These are phyloP conservation scores for Craterocephalus amniculus DNA, from an alignment of 2,797 vertebrate genomes.

Conservation along the genomic window DNA sequence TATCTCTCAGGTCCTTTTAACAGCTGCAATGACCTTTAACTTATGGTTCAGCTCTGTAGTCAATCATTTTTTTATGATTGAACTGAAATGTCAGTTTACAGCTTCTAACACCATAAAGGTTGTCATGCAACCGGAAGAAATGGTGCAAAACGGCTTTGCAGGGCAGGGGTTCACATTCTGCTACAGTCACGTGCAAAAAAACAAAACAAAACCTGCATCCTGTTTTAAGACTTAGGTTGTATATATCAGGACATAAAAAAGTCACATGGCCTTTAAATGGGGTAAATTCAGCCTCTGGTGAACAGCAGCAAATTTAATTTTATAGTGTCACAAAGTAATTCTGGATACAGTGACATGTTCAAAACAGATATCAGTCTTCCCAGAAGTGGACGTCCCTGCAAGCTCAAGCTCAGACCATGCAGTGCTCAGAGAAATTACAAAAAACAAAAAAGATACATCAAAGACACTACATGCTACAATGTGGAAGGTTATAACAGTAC, in stretches of 20 bases:
- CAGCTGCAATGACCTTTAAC: constrained; percentile 80
- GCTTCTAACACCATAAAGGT: neutral
- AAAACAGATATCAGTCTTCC: neutral
- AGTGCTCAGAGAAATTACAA: no score
- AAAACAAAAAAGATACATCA: neutral
- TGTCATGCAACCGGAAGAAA: constrained; percentile 2
- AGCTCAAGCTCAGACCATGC: neutral
- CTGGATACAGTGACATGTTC: neutral
- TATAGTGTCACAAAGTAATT: neutral
- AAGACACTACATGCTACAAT: neutral
- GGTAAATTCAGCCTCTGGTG: neutral
- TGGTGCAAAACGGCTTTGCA: neutral
- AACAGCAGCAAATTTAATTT: neutral
- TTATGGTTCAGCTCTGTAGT: constrained; percentile 43
- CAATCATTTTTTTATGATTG: constrained; percentile 47
- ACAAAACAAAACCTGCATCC: neutral
- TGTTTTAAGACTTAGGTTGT: neutral
- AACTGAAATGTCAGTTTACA: constrained; percentile 50
- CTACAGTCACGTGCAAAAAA: neutral
- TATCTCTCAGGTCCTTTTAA: constrained; percentile 59
- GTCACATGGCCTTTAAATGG: neutral
- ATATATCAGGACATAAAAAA: neutral
- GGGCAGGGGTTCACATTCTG: constrained; percentile 3
- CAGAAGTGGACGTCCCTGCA: neutral
- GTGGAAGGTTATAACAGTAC: neutral